Base-by-base conservation (phyloP, 2,113 vertebrate species). In the Anhinga anhinga region DNA sequence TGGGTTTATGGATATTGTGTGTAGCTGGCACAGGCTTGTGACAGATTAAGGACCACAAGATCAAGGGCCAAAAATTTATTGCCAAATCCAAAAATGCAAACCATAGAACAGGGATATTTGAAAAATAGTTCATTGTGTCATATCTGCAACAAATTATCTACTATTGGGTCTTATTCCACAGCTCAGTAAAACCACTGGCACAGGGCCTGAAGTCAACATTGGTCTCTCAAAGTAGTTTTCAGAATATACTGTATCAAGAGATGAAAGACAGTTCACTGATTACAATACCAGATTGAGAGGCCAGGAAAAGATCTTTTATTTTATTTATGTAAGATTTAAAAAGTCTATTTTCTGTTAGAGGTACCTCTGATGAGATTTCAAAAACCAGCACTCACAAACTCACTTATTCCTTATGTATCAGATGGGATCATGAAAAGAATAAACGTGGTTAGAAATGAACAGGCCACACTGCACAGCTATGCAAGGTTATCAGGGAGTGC, bases 41-140 rank as follows among this genome's bases (percentile, higher is more conserved):
- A 74, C 76, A 82, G 77, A 93, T 87, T 70, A 89, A 93, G 38
- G 56, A 91, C 80, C 32, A 73, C 38, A 72, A 77, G 40, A 91
- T 69, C 67, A 90, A 95, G 71, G 78, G 65, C 49, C 56, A 96
- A 50, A 2, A 74, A 69, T 78, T 77, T 50, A 34, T 71, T 88
- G n/a, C 52, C 90, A 96, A 93, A 78, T 86, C 38, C n/a, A 73
- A 76, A 94, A 91, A 5, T 79, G 38, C n/a, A 90, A 91, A 88
- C 5, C 17, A 61, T 62, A 87, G 38, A 93, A 88, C 25, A 52
- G 8, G n/a, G 40, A n/a, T 53, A 85, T 87, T 62, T 95, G 65
- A 95, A 89, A 94, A 81, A 74, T 34, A 94, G 29, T 61, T 86
- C 25, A 66, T 83, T 84, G 19, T 74, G 34, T 73, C 40, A 21